A percentile compares a stretch with the other conserved stretches of the same genome.
phyloP scores from a whole-genome alignment of 1,140 invertebrate genomes.

The Lordiphosa stackelbergi region DNA sequence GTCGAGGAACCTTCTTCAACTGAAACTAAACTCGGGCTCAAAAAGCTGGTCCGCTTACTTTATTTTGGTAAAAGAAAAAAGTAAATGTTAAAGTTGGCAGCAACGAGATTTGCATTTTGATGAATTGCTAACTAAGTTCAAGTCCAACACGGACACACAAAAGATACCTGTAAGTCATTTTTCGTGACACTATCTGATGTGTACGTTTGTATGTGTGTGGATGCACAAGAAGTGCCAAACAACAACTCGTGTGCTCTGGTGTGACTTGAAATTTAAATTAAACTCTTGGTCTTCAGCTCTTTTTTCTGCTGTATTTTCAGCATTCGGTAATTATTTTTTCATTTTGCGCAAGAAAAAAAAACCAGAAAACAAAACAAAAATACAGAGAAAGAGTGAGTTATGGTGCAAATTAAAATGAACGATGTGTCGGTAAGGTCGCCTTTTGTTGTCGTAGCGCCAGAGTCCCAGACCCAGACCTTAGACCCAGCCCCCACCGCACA shows the following conservation, averaged over 20 bases:
- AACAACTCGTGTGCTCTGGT: constrained; percentile 42
- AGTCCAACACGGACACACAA: constrained; percentile 17
- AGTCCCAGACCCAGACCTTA: constrained; percentile 11
- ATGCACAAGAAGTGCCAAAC: constrained; percentile 10
- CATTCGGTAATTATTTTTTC: constrained; percentile 11
- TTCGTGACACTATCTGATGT: constrained; percentile 56
- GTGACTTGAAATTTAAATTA: constrained; percentile 76
- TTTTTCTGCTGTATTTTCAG: constrained; percentile 7
- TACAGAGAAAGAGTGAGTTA: constrained; percentile 13
- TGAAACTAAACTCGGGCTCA: constrained; percentile 25
- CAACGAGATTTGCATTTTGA: constrained; percentile 75
- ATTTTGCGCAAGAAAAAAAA: constrained; percentile 37
- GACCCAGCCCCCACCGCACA: constrained; percentile 5
- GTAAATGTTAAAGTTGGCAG: constrained; percentile 7
- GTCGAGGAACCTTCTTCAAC: constrained; percentile 14
- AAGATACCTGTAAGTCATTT: constrained; percentile 71
- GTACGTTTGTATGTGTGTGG: neutral
- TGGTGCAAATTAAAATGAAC: constrained; percentile 74
- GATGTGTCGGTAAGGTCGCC: constrained; percentile 69
- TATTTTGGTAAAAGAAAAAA: neutral
- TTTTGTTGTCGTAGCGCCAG: constrained; percentile 62
- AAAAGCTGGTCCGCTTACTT: constrained; percentile 13
- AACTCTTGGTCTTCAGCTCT: neutral
- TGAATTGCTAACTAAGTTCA: constrained; percentile 59
- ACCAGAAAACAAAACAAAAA: constrained; percentile 24